Percentiles rank a stretch among this genome's conserved stretches.
phyloP scores from a whole-genome alignment of 2,888 invertebrate species.

The Apamea sordens region DNA sequence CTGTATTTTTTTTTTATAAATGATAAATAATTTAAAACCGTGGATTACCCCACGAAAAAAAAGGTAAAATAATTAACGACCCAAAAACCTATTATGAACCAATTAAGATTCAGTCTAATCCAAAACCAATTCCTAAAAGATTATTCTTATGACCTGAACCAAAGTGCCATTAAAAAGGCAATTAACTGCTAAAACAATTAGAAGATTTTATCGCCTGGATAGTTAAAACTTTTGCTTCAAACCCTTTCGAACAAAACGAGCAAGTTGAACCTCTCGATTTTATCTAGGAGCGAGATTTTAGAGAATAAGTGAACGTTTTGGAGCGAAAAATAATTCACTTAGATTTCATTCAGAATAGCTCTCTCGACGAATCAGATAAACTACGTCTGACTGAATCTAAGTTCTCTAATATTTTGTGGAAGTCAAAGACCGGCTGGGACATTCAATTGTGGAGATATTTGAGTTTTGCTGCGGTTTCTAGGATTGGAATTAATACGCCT shows the following conservation, averaged over 20 bases:
- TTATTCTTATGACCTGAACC: slow-evolving; percentile 7
- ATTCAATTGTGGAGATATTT: background rate
- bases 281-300: slow-evolving; percentile 37
- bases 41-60: background rate
- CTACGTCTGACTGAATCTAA: slow-evolving; percentile 48
- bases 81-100: background rate
- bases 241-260: slow-evolving; percentile 35
- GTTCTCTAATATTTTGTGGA: slow-evolving; percentile 41
- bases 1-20: too few relatives aligned
- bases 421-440: slow-evolving; percentile 36
- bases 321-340: slow-evolving; percentile 50
- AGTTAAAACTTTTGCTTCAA: slow-evolving; percentile 52
- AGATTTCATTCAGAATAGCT: slow-evolving; percentile 55
- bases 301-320: slow-evolving; percentile 44
- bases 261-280: slow-evolving; percentile 20
- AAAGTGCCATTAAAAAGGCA: background rate
- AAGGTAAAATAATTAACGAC: background rate
- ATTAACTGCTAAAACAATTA: slow-evolving; percentile 36
- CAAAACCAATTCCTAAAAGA: background rate
- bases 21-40: too few relatives aligned
- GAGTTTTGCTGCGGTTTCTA: slow-evolving; percentile 28
- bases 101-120: background rate
- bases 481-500: slow-evolving; percentile 23
- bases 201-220: slow-evolving; percentile 38
- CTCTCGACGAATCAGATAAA: slow-evolving; percentile 43